Base-by-base conservation (phyloP, 2,797 vertebrate genomes). In the Eidolon dupreanum region DNA sequence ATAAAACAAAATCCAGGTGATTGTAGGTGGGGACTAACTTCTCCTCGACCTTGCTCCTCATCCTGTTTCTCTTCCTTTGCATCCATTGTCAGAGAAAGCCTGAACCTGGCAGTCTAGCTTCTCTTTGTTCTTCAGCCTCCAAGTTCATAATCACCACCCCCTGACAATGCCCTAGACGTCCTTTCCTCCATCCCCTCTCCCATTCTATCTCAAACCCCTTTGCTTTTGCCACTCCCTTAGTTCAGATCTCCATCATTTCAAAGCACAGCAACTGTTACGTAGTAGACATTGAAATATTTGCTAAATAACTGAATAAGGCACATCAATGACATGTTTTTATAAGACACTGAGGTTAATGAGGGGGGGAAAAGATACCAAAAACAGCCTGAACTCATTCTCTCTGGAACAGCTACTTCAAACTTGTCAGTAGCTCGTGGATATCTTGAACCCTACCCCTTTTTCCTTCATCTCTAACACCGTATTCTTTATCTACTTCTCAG, bases 281-380 rank as follows among this genome's bases (percentile, higher is more conserved):
- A 36, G 28, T 10, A 31, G 55, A 78, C 22, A 38, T 16, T 31
- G 17, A 59, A 71, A 74, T 2, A 31, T 49, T 94, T 79, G 17
- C 22, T 77, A 79, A 51, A n/a, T 55, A 59, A 51, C 15, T 68
- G 16, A 57, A 71, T 53, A n/a, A 57, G 12, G 24, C 1, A 55
- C 43, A 83, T 95, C 20, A 33, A 43, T 41, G 7, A 71, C 6
- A 51, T 41, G 15, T 8, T 3, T 38, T 94, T 81, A 46, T 82
- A 93, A 93, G 63, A 91, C 15, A 43, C 11, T 36, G 5, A 91
- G 61, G 20, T 82, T 82, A 90, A 55, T 11, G 63, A 82, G 24
- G 31, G 26, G 26, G 41, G 9, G 79, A 16, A 59, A 28, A 61
- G 90, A 82, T 17, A 84, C 3, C 9, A 31, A 57, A 38, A 55